phyloP scores from a whole-genome alignment of 2,888 invertebrate species.

The Clepsis dumicolana region DNA sequence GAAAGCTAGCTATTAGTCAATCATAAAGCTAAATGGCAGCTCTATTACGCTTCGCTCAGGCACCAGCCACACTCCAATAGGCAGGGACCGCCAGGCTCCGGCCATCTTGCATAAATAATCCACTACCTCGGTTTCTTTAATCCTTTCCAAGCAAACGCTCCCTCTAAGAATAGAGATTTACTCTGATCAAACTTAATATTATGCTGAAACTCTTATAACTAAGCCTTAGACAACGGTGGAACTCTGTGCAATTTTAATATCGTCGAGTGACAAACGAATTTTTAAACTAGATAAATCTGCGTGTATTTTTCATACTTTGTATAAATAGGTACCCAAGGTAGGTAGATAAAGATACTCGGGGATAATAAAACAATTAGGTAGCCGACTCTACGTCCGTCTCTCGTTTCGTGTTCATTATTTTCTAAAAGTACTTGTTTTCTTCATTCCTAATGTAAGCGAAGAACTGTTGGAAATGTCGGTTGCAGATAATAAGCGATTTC shows the following conservation, averaged over 20 bases:
- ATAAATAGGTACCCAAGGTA: conserved; percentile 13
- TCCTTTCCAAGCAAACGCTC: conserved; percentile 60
- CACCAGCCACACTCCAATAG: conserved; percentile 13
- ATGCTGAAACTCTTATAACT: conserved; percentile 66
- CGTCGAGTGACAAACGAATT: conserved; percentile 58
- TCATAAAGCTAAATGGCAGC: conserved; percentile 17
- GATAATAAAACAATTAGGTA: conserved; percentile 19
- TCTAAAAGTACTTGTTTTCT: conserved; percentile 2
- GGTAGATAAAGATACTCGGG: conserved; percentile 4
- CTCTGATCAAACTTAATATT: conserved; percentile 68
- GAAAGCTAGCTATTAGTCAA: too few species aligned
- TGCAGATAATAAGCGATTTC: conserved; percentile 7
- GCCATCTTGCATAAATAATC: conserved; percentile 55
- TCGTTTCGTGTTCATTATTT: conserved; percentile 14
- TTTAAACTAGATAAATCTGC: conserved; percentile 54
- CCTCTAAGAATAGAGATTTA: conserved; percentile 64
- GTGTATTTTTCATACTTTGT: conserved; percentile 28
- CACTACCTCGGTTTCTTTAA: conserved; percentile 53
- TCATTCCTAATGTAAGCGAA: conserved; percentile 2
- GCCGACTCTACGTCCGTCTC: conserved; percentile 8
- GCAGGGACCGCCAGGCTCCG: not conserved
- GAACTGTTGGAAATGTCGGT: conserved; percentile 6
- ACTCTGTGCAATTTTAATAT: conserved; percentile 76
- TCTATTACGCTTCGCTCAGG: conserved; percentile 5
- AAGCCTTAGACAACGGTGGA: conserved; percentile 65